phyloP scores from a whole-genome alignment of 2,888 invertebrate species.

The Acronicta aceris region DNA sequence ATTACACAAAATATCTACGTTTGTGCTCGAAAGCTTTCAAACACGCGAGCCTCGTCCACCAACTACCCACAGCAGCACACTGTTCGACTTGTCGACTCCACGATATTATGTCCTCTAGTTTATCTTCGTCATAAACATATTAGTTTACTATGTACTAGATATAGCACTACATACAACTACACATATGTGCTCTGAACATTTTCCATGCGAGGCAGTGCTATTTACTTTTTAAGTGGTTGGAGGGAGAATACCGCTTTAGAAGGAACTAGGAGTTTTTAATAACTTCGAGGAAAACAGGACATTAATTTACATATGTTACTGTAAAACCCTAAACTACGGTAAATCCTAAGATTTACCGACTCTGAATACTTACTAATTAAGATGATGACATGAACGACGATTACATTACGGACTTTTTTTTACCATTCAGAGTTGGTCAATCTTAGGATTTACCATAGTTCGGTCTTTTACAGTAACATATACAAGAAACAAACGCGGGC shows the following conservation, averaged over 20 bases:
- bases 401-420: too few species aligned
- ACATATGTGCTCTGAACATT: constrained; percentile 38
- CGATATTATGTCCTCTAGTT: constrained; percentile 46
- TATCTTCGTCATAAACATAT: constrained; percentile 53
- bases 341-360: too few species aligned
- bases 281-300: constrained; percentile 17
- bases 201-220: constrained; percentile 3
- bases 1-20: constrained; percentile 33
- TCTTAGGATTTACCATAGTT: too few species aligned
- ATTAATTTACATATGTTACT: constrained; percentile 21
- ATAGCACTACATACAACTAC: constrained; percentile 27
- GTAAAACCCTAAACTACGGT: too few species aligned
- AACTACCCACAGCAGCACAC: constrained; percentile 34
- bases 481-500: constrained; percentile 13
- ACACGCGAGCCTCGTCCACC: constrained; percentile 19
- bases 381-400: too few species aligned
- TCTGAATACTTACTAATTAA: too few species aligned
- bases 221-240: constrained; percentile 23
- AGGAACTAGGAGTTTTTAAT: constrained; percentile 16
- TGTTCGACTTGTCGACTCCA: constrained; percentile 46
- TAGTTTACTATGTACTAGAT: constrained; percentile 42
- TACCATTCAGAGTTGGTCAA: too few species aligned
- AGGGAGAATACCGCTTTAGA: constrained; percentile 3
- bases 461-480: too few species aligned
- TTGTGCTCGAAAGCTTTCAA: constrained; percentile 29